Evolutionary conservation across 1,140 invertebrate genomes (phyloP).

Genomic region (Pygmarrhopalites habei): DNA sequence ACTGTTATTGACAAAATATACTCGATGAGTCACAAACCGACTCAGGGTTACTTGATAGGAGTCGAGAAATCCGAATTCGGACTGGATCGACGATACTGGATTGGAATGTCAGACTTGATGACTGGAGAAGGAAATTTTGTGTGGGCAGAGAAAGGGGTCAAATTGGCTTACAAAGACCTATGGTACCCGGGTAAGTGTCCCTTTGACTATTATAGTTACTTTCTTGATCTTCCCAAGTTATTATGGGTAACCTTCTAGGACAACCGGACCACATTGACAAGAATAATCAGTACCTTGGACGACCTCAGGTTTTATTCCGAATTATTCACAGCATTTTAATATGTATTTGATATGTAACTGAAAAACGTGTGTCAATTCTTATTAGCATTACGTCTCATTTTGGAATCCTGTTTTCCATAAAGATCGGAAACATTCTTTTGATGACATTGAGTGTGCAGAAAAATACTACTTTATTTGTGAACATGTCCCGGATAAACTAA

Average conservation of each 20-base stretch:
- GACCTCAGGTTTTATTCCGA: background rate
- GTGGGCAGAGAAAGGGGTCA: background rate
- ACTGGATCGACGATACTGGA: slow-evolving; percentile 7
- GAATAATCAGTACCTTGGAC: background rate
- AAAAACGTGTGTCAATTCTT: too few relatives aligned
- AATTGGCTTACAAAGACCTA: background rate
- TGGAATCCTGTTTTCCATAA: slow-evolving; percentile 9
- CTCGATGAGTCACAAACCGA: background rate
- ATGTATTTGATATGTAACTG: too few relatives aligned
- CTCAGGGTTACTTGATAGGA: background rate
- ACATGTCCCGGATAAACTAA: background rate
- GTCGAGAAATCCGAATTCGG: background rate
- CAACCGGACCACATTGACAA: slow-evolving; percentile 9
- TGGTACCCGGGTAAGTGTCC: slow-evolving; percentile 6
- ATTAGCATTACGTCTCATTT: background rate
- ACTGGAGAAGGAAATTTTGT: background rate
- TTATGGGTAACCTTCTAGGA: too few relatives aligned
- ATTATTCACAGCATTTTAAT: too few relatives aligned
- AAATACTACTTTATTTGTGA: slow-evolving; percentile 5
- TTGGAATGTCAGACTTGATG: background rate
- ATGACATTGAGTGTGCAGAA: background rate
- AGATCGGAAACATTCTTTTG: slow-evolving; percentile 1
- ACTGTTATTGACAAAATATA: slow-evolving; percentile 1
- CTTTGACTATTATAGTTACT: too few relatives aligned
- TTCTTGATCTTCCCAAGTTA: too few relatives aligned